Base-by-base conservation (phyloP, 2,888 invertebrate species). In the Eupithecia tripunctaria region DNA sequence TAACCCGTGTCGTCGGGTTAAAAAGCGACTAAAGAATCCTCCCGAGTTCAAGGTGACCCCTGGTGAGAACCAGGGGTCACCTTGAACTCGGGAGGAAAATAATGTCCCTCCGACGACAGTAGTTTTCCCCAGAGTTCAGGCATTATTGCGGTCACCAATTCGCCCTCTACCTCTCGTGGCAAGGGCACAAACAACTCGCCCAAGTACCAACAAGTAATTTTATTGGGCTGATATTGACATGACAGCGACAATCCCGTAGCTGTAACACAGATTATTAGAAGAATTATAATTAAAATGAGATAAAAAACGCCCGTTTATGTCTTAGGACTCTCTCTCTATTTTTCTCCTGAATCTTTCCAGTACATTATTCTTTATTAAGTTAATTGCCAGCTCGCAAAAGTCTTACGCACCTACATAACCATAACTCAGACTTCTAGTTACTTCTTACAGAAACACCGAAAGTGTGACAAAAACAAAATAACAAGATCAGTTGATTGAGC, bases 401-500 rank as follows among this genome's bases (percentile, higher is more conserved):
- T 27, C 60, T 59, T 59, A 59, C 60, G 8, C n/a, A 21, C n/a
- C 32, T n/a, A 36, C 36, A 56, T 56, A 63, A 63, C 21, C 36
- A 63, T 36, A 63, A 63, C 63, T 63, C 63, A 63, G 63, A n/a
- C 63, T 29, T 12, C 10, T 21, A 51, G 47, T 51, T 29, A 60
- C n/a, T 27, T 25, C 29, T 14, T 36, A 59, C 51, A 27, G 21
- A 43, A 63, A 36, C 47, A 47, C 14, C 29, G 15, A 56, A 21
- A 56, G 56, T 25, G 51, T 27, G 32, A 66, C 59, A 67, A 64
- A 68, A 73, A 56, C 41, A 69, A 59, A 63, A 72, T 74, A 76
- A 76, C 18, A 67, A 47, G 62, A 73, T 64, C 36, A 70, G 63
- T 68, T 73, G 69, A 74, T 75, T 70, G 67, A 75, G 72, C 60